phyloP scores from a whole-genome alignment of 2,113 vertebrate genomes.

The Gambusia affinis region DNA sequence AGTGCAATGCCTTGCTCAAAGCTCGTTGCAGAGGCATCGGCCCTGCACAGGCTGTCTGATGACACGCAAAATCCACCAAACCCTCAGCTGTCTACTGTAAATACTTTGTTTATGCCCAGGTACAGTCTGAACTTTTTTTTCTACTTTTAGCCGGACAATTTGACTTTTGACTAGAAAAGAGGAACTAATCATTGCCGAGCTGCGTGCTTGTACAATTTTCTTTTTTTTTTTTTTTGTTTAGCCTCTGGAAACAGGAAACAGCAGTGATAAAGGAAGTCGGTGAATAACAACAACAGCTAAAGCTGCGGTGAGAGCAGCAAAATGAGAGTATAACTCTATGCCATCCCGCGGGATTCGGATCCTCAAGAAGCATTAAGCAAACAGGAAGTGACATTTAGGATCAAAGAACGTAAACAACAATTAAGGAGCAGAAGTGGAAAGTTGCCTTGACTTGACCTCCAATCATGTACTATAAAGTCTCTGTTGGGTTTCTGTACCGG shows the following conservation, averaged over 20 bases:
- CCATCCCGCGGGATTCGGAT: conserved; percentile 6
- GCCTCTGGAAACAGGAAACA: conserved; percentile 57
- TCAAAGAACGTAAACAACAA: conserved; percentile 15
- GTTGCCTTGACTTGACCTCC: conserved; percentile 5
- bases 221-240: background rate
- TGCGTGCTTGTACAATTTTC: background rate
- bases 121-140: background rate
- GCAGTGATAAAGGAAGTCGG: conserved; percentile 61
- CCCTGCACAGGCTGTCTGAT: conserved; percentile 2
- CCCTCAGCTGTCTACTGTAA: too few species aligned
- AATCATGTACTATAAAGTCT: conserved; percentile 13
- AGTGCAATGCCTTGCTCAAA: conserved; percentile 26
- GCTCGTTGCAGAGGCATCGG: background rate
- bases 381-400: conserved; percentile 2
- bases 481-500: conserved; percentile 4
- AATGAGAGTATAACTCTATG: conserved; percentile 19
- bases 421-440: background rate
- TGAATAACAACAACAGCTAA: conserved; percentile 48
- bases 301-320: conserved; percentile 44
- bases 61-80: background rate
- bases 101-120: background rate
- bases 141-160: background rate
- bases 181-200: conserved; percentile 7
- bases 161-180: conserved; percentile 14
- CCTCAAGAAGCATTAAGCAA: background rate